Evolutionary conservation across 1,140 invertebrate species (phyloP).

Genomic region (Chrysomallon squamiferum): DNA sequence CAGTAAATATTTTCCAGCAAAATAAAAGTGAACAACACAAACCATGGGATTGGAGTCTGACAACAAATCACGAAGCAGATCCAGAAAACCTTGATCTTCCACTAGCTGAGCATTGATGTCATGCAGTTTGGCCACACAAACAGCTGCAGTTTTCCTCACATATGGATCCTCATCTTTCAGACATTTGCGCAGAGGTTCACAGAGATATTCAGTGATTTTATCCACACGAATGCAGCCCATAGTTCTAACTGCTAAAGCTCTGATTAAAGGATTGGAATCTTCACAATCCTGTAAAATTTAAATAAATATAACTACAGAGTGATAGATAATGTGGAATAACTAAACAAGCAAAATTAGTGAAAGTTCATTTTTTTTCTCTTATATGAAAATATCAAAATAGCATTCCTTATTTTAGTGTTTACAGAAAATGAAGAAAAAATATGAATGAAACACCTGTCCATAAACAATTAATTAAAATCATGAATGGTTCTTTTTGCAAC

Average conservation of each 20-base stretch:
- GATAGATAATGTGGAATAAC: not conserved
- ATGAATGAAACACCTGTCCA: too few species aligned
- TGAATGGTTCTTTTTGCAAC: too few species aligned
- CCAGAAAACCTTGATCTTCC: conserved; percentile 97
- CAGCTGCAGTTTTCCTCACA: conserved; percentile 98
- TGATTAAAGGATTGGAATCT: conserved; percentile 98
- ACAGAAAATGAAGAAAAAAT: too few species aligned
- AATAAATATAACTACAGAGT: too few species aligned
- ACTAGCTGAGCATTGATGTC: conserved; percentile 98
- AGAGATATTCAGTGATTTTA: conserved; percentile 99
- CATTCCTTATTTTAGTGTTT: too few species aligned
- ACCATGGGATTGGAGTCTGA: conserved; percentile 99
- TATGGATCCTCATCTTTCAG: conserved; percentile 98
- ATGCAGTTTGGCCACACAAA: conserved; percentile 98
- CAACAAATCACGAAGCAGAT: conserved; percentile 94
- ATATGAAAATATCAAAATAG: too few species aligned
- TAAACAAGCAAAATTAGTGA: too few species aligned
- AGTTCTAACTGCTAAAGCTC: conserved; percentile 96
- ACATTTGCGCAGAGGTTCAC: conserved; percentile 97
- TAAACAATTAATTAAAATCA: too few species aligned
- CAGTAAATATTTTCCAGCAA: too few species aligned
- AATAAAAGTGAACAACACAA: conserved; percentile 40
- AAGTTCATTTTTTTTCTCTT: too few species aligned
- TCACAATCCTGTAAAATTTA: conserved; percentile 95
- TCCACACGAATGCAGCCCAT: conserved; percentile 99